These are phyloP conservation scores for Pan paniscus DNA, from an alignment of 2,113 vertebrate genomes.

Conservation along the genomic window DNA sequence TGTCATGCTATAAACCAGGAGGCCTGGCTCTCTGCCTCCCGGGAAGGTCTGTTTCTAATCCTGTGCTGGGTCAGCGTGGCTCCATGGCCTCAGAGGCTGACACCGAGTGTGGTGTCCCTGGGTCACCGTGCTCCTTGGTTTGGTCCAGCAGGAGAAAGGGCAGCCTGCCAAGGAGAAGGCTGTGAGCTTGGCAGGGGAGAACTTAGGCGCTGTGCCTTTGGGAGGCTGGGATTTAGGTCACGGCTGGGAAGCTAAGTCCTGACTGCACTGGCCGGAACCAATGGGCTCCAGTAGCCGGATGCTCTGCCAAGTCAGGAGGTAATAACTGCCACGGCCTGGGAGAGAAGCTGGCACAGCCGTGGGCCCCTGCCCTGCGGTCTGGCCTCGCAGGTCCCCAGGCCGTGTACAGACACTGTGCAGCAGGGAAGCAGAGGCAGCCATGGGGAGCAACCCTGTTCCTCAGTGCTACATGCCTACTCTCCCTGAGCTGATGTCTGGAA, in stretches of 20 bases:
- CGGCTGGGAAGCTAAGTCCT: neutral
- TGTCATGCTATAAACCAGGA: too few relatives aligned
- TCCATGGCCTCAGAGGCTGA: neutral
- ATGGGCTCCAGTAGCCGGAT: neutral
- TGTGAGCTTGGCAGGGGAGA: neutral
- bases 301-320: neutral
- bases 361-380: neutral
- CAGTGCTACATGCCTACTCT: too few relatives aligned
- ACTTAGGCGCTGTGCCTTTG: neutral
- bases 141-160: neutral
- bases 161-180: neutral
- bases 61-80: neutral
- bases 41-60: neutral
- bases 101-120: accelerated
- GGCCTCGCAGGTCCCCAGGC: too few relatives aligned
- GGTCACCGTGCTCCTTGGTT: neutral
- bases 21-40: neutral
- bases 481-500: too few relatives aligned
- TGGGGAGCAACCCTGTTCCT: too few relatives aligned
- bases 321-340: neutral
- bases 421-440: too few relatives aligned
- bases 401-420: too few relatives aligned
- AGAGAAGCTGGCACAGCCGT: neutral
- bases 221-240: neutral
- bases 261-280: neutral